Evolutionary conservation across 92 coral and sea anemone species (phyloP), one percentile per base, ranked within the genome.

Genomic region (Palythoa grandis): DNA sequence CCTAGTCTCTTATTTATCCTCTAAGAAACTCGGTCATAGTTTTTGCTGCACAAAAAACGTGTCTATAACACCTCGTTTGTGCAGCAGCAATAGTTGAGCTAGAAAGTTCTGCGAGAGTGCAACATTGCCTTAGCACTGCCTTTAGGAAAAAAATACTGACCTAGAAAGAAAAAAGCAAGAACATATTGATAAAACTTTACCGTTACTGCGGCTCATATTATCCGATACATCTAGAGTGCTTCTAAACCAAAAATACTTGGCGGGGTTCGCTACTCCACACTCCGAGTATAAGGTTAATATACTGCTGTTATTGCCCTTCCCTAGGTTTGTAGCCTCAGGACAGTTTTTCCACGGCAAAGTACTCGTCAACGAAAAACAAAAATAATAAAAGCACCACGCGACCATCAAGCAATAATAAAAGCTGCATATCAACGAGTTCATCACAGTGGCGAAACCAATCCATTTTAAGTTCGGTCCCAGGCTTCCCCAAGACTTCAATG

Each of bases 181-280:
- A 23, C 70, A 39, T 16, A 39, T 13, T 53, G 1, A n/a, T 72
- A 20, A 68, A 23, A 39, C 52, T 15, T 22, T 77, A 94, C 93
- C 94, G 25, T 87, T 83, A 77, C 88, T 93, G 68, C 82, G 82
- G 85, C 86, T 89, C 23, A 96, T 90, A 78, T 93, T 91, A 53
- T 91, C 93, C 22, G 98, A 84, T 4, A 86, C 89, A 72, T 88
- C 86, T 37, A 96, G 88, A 48, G 98, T 91, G 72, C 90, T 85
- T 77, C 95, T 78, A 76, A 95, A 96, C 99, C 99, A 96, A 83
- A 91, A 96, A 87, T 93, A 95, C 89, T 87, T 88, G 70, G 95
- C 92, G 0, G 99, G 94, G 23, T 92, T 91, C 73, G 92, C 76
- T 67, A 82, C 85, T 5, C 78, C 23, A 79, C 99, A 97, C 84